Percentiles rank a stretch among this genome's conserved stretches.
phyloP scores from a whole-genome alignment of 1,140 invertebrate genomes.

The Hydropsyche tenuis region DNA sequence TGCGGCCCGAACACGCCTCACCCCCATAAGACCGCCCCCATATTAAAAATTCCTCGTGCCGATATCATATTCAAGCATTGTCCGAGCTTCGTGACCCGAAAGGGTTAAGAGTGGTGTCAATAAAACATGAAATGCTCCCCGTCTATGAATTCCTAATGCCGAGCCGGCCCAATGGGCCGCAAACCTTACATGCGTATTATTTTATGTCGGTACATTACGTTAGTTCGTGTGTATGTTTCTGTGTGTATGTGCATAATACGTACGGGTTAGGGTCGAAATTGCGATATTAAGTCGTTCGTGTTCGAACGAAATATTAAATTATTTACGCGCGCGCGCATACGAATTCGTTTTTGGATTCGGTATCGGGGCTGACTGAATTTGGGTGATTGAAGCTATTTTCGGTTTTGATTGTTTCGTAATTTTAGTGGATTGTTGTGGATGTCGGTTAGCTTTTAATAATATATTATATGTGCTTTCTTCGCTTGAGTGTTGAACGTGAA shows the following conservation, averaged over 20 bases:
- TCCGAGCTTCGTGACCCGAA: conserved; percentile 35
- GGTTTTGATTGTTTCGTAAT: no score
- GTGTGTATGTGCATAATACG: no score
- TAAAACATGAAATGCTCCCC: conserved; percentile 31
- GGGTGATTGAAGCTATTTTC: neutral
- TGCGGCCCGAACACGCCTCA: conserved; percentile 29
- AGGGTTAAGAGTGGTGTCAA: conserved; percentile 36
- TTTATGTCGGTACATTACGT: no score
- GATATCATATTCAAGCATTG: conserved; percentile 42
- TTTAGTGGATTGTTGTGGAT: no score
- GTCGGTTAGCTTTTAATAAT: no score
- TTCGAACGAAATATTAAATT: neutral
- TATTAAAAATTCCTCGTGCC: conserved; percentile 38
- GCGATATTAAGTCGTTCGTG: conserved; percentile 5
- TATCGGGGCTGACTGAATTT: neutral
- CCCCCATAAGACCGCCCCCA: neutral
- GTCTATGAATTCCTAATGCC: conserved; percentile 30
- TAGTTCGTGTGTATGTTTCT: no score
- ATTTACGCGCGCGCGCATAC: neutral
- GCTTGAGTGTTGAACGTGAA: no score
- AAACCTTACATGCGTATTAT: neutral
- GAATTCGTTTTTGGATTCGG: neutral
- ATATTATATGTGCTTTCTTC: no score
- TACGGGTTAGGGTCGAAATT: neutral
- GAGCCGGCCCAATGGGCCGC: conserved; percentile 19